phyloP scores from a whole-genome alignment of 2,113 vertebrate species.

The Toxostoma redivivum region DNA sequence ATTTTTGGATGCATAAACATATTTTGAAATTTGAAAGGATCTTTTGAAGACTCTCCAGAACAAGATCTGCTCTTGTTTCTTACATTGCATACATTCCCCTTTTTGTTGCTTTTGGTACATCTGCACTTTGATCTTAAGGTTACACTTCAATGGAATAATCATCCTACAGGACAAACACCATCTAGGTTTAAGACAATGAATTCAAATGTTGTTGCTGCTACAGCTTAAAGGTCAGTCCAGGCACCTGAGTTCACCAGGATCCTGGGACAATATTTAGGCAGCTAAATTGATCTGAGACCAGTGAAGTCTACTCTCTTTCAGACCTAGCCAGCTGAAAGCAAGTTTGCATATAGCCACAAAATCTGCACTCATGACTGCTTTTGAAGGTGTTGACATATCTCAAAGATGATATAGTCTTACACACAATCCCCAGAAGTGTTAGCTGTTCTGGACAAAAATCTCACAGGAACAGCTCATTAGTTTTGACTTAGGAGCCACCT shows the following conservation, averaged over 20 bases:
- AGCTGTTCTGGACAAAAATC: neutral
- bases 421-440: neutral
- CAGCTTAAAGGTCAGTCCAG: neutral
- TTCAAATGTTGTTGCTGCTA: neutral
- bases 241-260: neutral
- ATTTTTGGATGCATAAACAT: neutral
- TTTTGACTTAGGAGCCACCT: neutral
- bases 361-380: neutral
- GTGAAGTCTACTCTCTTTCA: neutral
- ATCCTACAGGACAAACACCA: neutral
- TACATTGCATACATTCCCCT: neutral
- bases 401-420: neutral
- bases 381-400: neutral
- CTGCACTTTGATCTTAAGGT: neutral
- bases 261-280: neutral
- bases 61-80: neutral
- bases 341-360: neutral
- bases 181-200: neutral
- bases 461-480: neutral
- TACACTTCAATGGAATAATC: neutral
- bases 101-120: neutral
- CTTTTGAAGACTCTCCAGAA: neutral
- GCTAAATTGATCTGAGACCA: neutral
- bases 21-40: neutral
- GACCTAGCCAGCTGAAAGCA: neutral